phyloP scores from a whole-genome alignment of 2,888 invertebrate genomes.

The Agrochola litura region DNA sequence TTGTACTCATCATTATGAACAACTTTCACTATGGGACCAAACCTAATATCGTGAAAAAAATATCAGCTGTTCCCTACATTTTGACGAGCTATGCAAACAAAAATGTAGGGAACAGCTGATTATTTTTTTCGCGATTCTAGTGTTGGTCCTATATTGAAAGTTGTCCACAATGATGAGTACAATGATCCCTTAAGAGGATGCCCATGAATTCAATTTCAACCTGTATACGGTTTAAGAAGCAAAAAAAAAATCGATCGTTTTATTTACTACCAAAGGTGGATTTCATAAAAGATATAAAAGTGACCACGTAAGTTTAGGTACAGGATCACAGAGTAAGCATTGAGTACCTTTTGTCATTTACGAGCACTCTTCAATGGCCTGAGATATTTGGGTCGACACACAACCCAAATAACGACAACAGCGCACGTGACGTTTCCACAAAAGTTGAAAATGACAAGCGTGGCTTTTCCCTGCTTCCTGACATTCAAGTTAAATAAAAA shows the following conservation, averaged over 20 bases:
- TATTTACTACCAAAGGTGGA: neutral
- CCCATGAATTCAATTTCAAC: too few relatives aligned
- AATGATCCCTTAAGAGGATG: too few relatives aligned
- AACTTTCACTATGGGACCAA: too few relatives aligned
- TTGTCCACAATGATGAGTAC: too few relatives aligned
- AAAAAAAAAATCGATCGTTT: too few relatives aligned
- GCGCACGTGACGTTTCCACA: constrained; percentile 30
- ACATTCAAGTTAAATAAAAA: constrained; percentile 20
- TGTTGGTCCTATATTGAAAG: too few relatives aligned
- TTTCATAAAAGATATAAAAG: constrained; percentile 2
- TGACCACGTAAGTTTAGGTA: neutral
- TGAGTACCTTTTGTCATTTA: constrained; percentile 28
- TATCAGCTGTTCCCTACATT: too few relatives aligned
- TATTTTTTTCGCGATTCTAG: too few relatives aligned
- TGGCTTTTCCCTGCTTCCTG: constrained; percentile 14
- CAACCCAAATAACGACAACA: constrained; percentile 32
- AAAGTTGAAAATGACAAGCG: constrained; percentile 35
- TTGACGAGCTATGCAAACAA: too few relatives aligned
- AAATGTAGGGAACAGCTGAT: too few relatives aligned
- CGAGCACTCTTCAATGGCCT: constrained; percentile 28
- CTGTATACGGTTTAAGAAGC: neutral
- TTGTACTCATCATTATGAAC: too few relatives aligned
- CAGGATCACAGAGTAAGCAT: constrained; percentile 1
- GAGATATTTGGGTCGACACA: constrained; percentile 46
- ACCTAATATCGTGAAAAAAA: too few relatives aligned